phyloP scores from a whole-genome alignment of 2,888 invertebrate genomes.

The Drosophila falleni region DNA sequence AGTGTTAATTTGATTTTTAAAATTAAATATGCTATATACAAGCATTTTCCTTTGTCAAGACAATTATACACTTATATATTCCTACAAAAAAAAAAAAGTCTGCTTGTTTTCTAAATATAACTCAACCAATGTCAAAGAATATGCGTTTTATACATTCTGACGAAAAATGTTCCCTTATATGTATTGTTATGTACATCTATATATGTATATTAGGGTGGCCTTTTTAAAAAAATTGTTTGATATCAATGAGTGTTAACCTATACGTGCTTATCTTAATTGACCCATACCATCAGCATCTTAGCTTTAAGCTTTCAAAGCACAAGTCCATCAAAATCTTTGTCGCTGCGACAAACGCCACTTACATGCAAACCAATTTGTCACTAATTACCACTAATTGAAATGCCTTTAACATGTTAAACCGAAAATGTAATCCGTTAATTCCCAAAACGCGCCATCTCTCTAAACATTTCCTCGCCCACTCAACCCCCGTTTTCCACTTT shows the following conservation, averaged over 20 bases:
- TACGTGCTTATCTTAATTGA: neutral
- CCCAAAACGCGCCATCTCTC: constrained; percentile 19
- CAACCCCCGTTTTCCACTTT: neutral
- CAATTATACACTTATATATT: too few species aligned
- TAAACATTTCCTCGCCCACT: neutral
- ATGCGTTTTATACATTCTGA: neutral
- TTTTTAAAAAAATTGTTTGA: too few species aligned
- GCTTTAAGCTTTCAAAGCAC: neutral
- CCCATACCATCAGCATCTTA: neutral
- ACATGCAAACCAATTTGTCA: constrained; percentile 51
- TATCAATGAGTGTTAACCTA: neutral
- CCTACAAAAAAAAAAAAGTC: neutral
- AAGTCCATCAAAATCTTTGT: constrained; percentile 15
- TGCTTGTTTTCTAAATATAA: too few species aligned
- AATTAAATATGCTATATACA: too few species aligned
- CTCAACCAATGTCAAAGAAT: too few species aligned
- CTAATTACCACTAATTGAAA: constrained; percentile 60
- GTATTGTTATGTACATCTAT: neutral
- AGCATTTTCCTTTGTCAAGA: too few species aligned
- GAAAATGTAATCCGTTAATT: constrained; percentile 61
- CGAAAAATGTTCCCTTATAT: neutral
- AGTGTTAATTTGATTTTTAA: too few species aligned
- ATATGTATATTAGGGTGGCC: too few species aligned
- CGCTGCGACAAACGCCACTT: constrained; percentile 7
- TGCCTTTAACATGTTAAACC: constrained; percentile 53